These are phyloP conservation scores for Vidua macroura DNA, from an alignment of 2,113 vertebrate species.

Conservation along the genomic window DNA sequence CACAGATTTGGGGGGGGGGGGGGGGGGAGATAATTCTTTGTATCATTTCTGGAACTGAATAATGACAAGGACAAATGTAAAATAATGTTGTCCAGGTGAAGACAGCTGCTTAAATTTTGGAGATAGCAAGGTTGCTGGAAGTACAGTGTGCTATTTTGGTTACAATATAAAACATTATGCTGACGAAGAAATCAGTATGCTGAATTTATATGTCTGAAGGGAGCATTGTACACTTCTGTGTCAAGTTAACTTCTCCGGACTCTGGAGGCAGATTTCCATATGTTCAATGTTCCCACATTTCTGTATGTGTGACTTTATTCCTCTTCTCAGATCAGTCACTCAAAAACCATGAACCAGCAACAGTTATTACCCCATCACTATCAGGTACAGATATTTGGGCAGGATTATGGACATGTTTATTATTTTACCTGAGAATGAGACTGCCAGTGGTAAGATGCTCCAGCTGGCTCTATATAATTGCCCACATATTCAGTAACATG, in stretches of 20 bases:
- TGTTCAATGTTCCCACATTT: background rate
- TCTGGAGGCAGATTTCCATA: background rate
- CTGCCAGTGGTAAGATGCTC: background rate
- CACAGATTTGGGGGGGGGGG: background rate
- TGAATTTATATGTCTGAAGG: constrained; percentile 31
- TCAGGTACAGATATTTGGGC: background rate
- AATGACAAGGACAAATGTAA: background rate
- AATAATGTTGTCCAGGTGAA: background rate
- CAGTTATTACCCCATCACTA: background rate
- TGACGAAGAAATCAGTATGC: constrained; percentile 8
- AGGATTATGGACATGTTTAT: background rate
- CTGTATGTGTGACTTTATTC: background rate
- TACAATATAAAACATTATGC: background rate
- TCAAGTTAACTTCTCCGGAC: background rate
- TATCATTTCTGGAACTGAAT: background rate
- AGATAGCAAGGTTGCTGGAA: constrained; percentile 11
- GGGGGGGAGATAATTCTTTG: background rate
- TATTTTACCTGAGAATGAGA: background rate
- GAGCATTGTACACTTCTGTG: background rate
- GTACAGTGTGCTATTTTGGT: constrained; percentile 28
- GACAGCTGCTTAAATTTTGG: background rate
- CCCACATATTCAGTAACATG: background rate
- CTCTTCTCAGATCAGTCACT: background rate
- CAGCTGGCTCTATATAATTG: background rate
- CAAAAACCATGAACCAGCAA: background rate